phyloP scores from a whole-genome alignment of 2,888 invertebrate genomes.

The Acrobasis repandana region DNA sequence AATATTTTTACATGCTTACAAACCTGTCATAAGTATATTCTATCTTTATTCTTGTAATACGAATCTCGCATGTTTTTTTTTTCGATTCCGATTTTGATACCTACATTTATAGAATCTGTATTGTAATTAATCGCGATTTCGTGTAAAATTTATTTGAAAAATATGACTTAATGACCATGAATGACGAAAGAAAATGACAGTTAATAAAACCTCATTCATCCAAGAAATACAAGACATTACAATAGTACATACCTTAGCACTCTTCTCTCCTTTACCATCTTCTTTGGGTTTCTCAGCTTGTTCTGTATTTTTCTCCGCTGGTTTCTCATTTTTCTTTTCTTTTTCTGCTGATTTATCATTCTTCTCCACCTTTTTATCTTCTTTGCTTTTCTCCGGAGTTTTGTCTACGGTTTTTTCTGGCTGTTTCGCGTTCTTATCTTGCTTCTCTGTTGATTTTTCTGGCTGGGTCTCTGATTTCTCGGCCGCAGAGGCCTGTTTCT shows the following conservation, averaged over 20 bases:
- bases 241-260: conserved; percentile 50
- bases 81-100: too few relatives aligned
- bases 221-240: conserved; percentile 24
- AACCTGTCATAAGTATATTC: too few relatives aligned
- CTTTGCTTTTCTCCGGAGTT: conserved; percentile 27
- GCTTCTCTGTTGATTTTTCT: conserved; percentile 43
- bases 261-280: conserved; percentile 52
- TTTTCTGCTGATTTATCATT: conserved; percentile 34
- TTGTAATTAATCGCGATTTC: too few relatives aligned
- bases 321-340: conserved; percentile 34
- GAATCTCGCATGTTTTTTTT: too few relatives aligned
- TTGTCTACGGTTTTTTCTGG: conserved; percentile 39
- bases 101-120: too few relatives aligned
- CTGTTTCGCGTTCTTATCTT: conserved; percentile 38
- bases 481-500: conserved; percentile 54
- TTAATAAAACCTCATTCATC: conserved; percentile 12
- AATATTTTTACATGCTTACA: too few relatives aligned
- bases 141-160: too few relatives aligned
- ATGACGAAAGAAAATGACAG: background rate
- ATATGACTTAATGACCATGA: background rate
- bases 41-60: too few relatives aligned
- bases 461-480: conserved; percentile 56
- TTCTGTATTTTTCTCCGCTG: conserved; percentile 32
- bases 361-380: conserved; percentile 30
- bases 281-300: conserved; percentile 38